Conservation (phyloP, 2,113 vertebrate species). For the Bothrops jararaca region DNA sequence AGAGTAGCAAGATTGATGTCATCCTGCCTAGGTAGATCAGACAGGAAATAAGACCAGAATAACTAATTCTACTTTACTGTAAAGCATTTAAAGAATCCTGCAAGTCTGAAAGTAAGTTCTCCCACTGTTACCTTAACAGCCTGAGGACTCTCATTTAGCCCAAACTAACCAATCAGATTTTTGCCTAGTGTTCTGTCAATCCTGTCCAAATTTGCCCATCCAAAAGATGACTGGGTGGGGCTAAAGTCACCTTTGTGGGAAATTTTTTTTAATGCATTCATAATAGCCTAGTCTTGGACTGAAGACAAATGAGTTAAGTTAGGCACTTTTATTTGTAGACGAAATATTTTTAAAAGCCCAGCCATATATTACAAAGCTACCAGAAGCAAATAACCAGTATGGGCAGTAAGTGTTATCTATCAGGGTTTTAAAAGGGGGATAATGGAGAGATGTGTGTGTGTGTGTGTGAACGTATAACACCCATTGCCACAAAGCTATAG, state of each 20-base stretch:
- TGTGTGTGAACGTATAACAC: constrained; percentile 37
- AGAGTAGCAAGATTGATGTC: background rate
- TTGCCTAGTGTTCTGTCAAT: background rate
- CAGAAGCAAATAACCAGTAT: background rate
- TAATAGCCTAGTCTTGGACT: background rate
- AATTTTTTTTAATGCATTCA: background rate
- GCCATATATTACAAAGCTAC: background rate
- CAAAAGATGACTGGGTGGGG: background rate
- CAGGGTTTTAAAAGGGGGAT: background rate
- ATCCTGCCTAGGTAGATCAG: background rate
- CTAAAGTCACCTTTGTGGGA: background rate
- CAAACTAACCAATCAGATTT: background rate
- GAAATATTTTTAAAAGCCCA: background rate
- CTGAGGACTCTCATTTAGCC: background rate
- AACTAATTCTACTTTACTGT: background rate
- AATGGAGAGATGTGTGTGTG: background rate
- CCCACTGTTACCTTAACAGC: background rate
- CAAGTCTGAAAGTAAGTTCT: background rate
- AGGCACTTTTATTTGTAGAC: background rate
- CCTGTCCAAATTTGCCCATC: background rate
- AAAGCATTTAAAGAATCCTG: background rate
- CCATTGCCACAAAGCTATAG: constrained; percentile 51
- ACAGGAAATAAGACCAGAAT: background rate
- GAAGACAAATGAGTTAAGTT: background rate
- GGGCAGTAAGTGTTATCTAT: no score